Base-by-base conservation (phyloP, 1,140 invertebrate species). In the Papilio aristodemus region DNA sequence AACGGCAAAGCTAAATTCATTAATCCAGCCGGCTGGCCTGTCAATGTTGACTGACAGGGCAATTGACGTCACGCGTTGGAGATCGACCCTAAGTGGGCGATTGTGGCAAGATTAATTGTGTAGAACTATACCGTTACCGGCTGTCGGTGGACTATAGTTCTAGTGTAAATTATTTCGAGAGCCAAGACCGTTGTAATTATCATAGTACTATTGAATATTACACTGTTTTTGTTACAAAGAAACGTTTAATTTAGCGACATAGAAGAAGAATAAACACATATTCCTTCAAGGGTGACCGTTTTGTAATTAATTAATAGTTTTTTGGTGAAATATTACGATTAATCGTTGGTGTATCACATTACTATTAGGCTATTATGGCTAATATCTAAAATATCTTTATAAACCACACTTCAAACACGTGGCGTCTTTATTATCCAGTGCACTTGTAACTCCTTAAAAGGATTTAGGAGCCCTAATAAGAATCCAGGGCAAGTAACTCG, bases 31-130 rank as follows among this genome's bases (percentile, higher is more conserved):
- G 64, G 43, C 71, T 46, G 38, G 17, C 14, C 25, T 64, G 36
- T 71, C 67, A 71, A 68, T 19, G 25, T 27, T 71, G 73, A 75
- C 25, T 75, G 73, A 69, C 73, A 72, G 73, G 38, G 41, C 66
- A 72, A 75, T 75, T 70, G 39, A 63, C 67, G 73, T 75, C 69
- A 67, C 68, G 13, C n/a, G 57, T 63, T 41, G 25, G 60, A 64
- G 60, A 64, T 68, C 46, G 50, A 69, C 70, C 67, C 67, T 71
- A 74, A 74, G 67, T 71, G 73, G 46, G 54, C 69, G 70, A 74
- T 74, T 74, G 73, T 74, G 58, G 37, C 41, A 70, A 72, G 71
- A 75, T 75, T 75, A 64, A 64, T 64, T 64, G 62, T 64, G 62
- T 64, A 25, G 39, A 64, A 43, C 62, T 25, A 5, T 64, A 64